These are phyloP conservation scores for Ahaetulla prasina DNA, from an alignment of 2,113 vertebrate genomes.

Conservation along the genomic window DNA sequence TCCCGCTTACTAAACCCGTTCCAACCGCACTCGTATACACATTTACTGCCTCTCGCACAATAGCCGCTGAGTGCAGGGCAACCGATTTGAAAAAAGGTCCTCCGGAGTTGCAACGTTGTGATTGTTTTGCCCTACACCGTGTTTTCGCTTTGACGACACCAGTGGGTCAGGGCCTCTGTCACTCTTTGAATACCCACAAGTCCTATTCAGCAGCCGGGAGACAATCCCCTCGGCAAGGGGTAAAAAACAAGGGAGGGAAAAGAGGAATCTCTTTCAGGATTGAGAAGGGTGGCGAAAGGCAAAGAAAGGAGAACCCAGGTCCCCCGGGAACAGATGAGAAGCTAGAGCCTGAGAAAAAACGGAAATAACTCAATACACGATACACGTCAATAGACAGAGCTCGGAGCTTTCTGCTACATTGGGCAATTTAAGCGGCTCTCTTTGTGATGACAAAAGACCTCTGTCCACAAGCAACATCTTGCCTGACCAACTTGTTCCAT, in stretches of 20 bases:
- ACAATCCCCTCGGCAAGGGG: constrained; percentile 16
- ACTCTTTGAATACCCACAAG: not conserved
- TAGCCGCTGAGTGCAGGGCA: not conserved
- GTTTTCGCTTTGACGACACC: constrained; percentile 14
- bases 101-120: constrained; percentile 5
- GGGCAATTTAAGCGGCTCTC: not conserved
- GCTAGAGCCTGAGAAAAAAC: not conserved
- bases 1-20: not conserved
- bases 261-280: not conserved
- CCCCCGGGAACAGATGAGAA: not conserved
- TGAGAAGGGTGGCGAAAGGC: constrained; percentile 8
- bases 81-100: constrained; percentile 8
- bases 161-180: constrained; percentile 19
- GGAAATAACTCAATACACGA: not conserved
- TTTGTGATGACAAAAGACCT: constrained; percentile 8
- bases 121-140: constrained; percentile 32
- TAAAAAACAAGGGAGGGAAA: not conserved
- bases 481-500: not conserved
- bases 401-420: constrained; percentile 25
- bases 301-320: not conserved
- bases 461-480: constrained; percentile 7
- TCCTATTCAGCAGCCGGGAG: not conserved
- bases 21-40: not conserved
- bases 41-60: not conserved
- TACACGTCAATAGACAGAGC: not conserved